phyloP scores from a whole-genome alignment of 35 echinoderm and acorn worm genomes.

The Chiridota heheva region DNA sequence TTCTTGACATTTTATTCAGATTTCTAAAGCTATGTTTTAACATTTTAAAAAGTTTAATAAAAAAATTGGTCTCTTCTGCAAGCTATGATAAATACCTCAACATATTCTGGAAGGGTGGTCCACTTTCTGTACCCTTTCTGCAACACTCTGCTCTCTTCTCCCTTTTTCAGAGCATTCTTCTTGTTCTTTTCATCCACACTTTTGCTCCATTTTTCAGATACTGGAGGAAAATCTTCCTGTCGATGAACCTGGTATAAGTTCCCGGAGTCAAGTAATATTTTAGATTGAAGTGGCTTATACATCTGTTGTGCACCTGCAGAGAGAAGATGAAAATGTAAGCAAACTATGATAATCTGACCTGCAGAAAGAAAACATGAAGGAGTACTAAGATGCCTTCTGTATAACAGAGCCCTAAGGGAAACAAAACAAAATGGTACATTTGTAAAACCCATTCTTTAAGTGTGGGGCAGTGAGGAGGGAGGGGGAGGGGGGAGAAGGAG shows the following conservation, averaged over 20 bases:
- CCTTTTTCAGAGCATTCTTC: slow-evolving; percentile 23
- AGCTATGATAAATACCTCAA: slow-evolving; percentile 66
- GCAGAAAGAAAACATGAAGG: too few species aligned
- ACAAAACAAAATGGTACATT: neutral
- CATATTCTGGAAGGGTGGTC: slow-evolving; percentile 61
- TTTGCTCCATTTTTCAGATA: slow-evolving; percentile 49
- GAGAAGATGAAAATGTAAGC: neutral
- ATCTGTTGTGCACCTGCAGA: slow-evolving; percentile 54
- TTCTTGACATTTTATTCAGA: too few species aligned
- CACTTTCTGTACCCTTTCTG: slow-evolving; percentile 77
- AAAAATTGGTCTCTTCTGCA: too few species aligned
- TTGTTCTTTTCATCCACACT: slow-evolving; percentile 12
- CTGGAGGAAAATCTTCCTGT: slow-evolving; percentile 61
- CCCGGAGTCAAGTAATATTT: slow-evolving; percentile 65
- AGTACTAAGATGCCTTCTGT: too few species aligned
- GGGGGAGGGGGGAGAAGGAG: neutral
- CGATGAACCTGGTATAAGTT: slow-evolving; percentile 62
- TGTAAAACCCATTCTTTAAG: slow-evolving; percentile 2
- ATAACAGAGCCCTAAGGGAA: neutral
- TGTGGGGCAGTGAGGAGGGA: neutral
- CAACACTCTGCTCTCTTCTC: neutral
- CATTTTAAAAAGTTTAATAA: too few species aligned
- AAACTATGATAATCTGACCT: too few species aligned
- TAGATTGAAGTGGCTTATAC: slow-evolving; percentile 26
- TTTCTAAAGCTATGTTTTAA: too few species aligned